phyloP scores from a whole-genome alignment of 2,888 invertebrate species.

The Gonocerus acuteangulatus region DNA sequence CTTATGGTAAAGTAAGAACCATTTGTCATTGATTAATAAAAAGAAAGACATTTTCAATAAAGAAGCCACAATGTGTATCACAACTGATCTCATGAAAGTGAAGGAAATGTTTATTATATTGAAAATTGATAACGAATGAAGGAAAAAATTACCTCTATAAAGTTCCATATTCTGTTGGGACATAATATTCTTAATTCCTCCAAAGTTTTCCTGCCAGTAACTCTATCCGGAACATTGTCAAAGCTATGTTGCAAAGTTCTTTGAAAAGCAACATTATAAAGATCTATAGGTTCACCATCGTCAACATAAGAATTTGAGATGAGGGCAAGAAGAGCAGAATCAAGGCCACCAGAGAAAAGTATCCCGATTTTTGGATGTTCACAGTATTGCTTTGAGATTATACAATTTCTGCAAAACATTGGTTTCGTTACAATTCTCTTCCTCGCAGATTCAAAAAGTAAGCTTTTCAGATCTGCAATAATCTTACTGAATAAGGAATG shows the following conservation, averaged over 20 bases:
- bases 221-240: slow-evolving; percentile 68
- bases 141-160: slow-evolving; percentile 54
- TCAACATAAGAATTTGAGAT: slow-evolving; percentile 65
- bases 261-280: slow-evolving; percentile 91
- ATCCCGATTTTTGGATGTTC: slow-evolving; percentile 64
- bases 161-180: slow-evolving; percentile 71
- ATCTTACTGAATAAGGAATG: neutral
- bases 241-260: slow-evolving; percentile 40
- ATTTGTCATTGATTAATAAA: too few relatives aligned
- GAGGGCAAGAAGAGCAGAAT: slow-evolving; percentile 83
- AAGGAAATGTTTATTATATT: neutral
- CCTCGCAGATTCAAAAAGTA: slow-evolving; percentile 22
- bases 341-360: slow-evolving; percentile 95
- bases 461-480: slow-evolving; percentile 11
- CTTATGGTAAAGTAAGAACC: too few relatives aligned
- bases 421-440: slow-evolving; percentile 40
- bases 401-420: slow-evolving; percentile 55
- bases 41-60: too few relatives aligned
- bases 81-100: neutral
- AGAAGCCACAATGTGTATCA: too few relatives aligned
- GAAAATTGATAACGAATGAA: neutral
- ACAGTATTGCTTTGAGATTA: slow-evolving; percentile 44
- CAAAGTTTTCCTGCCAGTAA: slow-evolving; percentile 64
- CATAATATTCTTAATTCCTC: slow-evolving; percentile 60
- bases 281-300: slow-evolving; percentile 65